A percentile compares a stretch with the other conserved stretches of the same genome.
phyloP scores from a whole-genome alignment of 2,797 vertebrate species.

The Hirundo rustica region DNA sequence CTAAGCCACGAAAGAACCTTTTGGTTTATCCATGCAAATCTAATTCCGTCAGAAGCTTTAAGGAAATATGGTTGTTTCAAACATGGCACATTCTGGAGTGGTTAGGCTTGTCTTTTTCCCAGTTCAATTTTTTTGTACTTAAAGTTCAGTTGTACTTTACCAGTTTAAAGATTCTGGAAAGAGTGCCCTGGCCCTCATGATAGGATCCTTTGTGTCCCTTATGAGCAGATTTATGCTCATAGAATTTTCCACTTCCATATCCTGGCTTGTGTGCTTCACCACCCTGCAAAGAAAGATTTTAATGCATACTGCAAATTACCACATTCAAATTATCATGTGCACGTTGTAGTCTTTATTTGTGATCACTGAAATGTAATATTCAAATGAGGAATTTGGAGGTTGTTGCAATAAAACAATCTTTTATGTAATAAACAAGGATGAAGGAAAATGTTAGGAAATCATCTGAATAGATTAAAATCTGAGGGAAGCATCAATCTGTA shows the following conservation, averaged over 20 bases:
- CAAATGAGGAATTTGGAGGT: neutral
- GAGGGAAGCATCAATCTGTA: conserved; percentile 17
- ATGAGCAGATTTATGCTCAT: conserved; percentile 79
- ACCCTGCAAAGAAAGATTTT: conserved; percentile 80
- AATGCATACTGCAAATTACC: neutral
- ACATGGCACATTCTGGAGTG: neutral
- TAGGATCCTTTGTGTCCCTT: conserved; percentile 89
- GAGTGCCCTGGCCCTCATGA: conserved; percentile 90
- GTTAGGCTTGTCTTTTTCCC: neutral
- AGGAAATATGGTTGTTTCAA: neutral
- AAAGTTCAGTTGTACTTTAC: conserved; percentile 77
- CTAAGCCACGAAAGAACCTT: neutral
- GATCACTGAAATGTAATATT: neutral
- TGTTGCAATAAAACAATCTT: neutral
- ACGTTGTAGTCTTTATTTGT: neutral
- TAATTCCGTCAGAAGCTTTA: neutral
- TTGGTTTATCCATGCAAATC: neutral
- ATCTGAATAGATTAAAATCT: neutral
- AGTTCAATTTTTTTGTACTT: neutral
- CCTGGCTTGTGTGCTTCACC: conserved; percentile 87
- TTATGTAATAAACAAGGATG: neutral
- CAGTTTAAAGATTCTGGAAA: conserved; percentile 99
- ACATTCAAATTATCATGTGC: neutral
- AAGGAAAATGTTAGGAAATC: neutral
- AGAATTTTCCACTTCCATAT: conserved; percentile 80